Percentiles rank a stretch among this genome's conserved stretches.
Conservation (phyloP, 1,140 invertebrate species). For the Dinoponera quadriceps region DNA sequence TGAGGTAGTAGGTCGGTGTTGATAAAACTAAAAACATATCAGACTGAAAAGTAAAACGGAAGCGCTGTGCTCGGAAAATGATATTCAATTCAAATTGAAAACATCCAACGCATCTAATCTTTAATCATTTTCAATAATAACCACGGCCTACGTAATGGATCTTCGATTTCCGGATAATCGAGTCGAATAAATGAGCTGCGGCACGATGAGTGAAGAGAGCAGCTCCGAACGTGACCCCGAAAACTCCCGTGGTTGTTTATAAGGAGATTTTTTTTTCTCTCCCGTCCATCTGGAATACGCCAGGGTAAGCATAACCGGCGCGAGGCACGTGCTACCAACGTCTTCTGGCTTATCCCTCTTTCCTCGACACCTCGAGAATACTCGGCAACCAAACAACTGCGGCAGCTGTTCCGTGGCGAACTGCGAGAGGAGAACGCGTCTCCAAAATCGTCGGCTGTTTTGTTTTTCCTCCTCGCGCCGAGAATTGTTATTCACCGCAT, state of each 20-base stretch:
- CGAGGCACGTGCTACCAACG: constrained; percentile 79
- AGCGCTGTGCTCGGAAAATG: no score
- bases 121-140: neutral
- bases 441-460: constrained; percentile 60
- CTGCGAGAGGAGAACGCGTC: constrained; percentile 18
- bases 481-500: constrained; percentile 4
- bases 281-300: constrained; percentile 49
- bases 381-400: constrained; percentile 79
- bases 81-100: no score
- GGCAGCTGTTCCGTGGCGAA: constrained; percentile 73
- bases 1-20: no score
- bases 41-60: no score
- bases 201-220: constrained; percentile 44
- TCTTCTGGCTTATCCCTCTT: constrained; percentile 74
- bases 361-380: constrained; percentile 66
- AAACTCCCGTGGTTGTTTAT: constrained; percentile 43
- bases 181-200: neutral
- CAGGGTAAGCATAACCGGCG: constrained; percentile 74
- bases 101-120: no score
- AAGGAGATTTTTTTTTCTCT: constrained; percentile 58
- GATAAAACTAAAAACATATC: no score
- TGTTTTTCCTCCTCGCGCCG: neutral
- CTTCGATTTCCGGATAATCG: neutral
- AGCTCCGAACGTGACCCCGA: constrained; percentile 13
- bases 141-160: neutral